phyloP scores from a whole-genome alignment of 2,888 invertebrate genomes.

The Prenolepis imparis region DNA sequence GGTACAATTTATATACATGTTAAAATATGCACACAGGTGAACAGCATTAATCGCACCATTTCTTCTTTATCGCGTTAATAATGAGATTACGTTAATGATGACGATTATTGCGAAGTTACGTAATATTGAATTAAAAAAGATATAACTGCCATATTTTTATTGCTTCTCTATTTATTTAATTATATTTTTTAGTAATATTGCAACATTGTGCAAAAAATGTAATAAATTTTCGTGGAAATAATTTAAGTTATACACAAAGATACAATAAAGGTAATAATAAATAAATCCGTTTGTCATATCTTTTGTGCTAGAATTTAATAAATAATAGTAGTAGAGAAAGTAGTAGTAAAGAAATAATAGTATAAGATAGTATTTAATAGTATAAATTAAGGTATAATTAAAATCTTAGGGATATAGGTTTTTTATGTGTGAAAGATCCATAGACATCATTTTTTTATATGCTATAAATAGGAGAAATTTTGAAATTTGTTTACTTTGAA shows the following conservation, averaged over 20 bases:
- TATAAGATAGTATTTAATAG: no score
- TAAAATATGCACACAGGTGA: constrained; percentile 23
- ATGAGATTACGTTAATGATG: not conserved
- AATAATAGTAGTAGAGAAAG: no score
- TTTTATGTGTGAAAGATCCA: no score
- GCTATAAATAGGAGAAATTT: not conserved
- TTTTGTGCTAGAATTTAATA: no score
- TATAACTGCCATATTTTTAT: not conserved
- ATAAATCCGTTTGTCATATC: not conserved
- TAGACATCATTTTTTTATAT: no score
- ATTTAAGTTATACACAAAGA: not conserved
- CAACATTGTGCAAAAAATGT: not conserved
- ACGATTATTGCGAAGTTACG: not conserved
- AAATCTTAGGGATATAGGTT: not conserved
- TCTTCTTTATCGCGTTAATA: not conserved
- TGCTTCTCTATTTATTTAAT: not conserved
- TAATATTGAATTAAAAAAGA: not conserved
- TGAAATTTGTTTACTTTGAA: not conserved
- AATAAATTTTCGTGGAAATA: not conserved
- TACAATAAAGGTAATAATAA: not conserved
- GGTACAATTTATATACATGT: constrained; percentile 26
- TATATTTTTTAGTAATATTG: no score
- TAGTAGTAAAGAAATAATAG: no score
- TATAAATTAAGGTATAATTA: not conserved
- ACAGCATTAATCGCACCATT: constrained; percentile 8